Base-by-base conservation (phyloP, 2,113 vertebrate species). In the Asarcornis scutulata region DNA sequence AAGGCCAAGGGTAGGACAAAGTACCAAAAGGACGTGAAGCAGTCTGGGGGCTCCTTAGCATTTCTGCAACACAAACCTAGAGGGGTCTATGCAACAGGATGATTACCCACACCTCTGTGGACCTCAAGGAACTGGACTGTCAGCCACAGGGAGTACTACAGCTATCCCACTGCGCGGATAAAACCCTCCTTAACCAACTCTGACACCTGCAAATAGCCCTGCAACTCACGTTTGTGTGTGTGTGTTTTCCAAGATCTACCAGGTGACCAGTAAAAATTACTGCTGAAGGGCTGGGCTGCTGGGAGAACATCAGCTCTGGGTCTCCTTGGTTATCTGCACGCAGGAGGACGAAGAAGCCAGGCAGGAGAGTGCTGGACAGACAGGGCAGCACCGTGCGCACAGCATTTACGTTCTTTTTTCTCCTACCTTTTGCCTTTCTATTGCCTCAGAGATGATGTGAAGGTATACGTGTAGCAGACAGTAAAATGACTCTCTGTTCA, bases 381-480 rank as follows among this genome's bases (percentile, higher is more conserved):
- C 29, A 40, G 11, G 17, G 38, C 17, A 74, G 13, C 32, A 38
- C 22, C 36, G 9, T 81, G 17, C 72, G 46, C 38, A 78, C 86
- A 91, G 72, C 38, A 86, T 44, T 86, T 64, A 67, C 3, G 11
- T 60, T 82, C 77, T 79, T 76, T 87, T 38, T 32, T 91, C 80
- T 80, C 80, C 60, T 90, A 13, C 69, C 42, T 89, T 93, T 93
- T 92, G 80, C 69, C 89, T 76, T 68, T 40, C 85, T 84, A 92
- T 22, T 84, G 77, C 62, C 69, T 89, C 62, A 32, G 64, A 75
- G 59, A 77, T 69, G 62, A 88, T 68, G 69, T 31, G 66, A 91
- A 91, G 87, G 71, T 77, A 88, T 91, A 77, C 26, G 32, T 6
- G 11, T 38, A 93, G 66, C 58, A 73, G 55, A 80, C 13, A 83